phyloP scores from a whole-genome alignment of 2,797 vertebrate genomes.

The Eremophila alpestris region DNA sequence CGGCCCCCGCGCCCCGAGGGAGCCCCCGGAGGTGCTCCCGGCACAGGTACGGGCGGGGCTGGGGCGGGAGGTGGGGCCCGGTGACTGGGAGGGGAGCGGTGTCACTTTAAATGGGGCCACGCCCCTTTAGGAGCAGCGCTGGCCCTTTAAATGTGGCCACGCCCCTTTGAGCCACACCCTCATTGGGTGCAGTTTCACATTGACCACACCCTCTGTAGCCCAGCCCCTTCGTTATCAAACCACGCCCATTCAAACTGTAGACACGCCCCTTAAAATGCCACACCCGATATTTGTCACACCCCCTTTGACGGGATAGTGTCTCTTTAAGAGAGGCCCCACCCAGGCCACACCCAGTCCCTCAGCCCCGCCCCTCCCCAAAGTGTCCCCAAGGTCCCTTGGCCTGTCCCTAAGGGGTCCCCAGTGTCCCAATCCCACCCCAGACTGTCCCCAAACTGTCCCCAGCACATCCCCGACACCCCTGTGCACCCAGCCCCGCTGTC shows the following conservation, averaged over 20 bases:
- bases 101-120: no score
- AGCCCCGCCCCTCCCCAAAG: neutral
- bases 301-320: rapidly evolving
- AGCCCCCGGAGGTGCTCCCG: neutral
- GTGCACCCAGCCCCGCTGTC: no score
- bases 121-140: rapidly evolving
- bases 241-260: neutral
- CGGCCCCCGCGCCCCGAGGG: rapidly evolving
- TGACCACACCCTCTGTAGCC: neutral
- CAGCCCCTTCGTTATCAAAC: rapidly evolving
- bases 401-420: no score
- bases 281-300: neutral
- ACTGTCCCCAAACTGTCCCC: no score
- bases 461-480: no score
- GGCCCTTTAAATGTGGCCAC: neutral
- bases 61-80: no score
- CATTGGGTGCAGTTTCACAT: rapidly evolving
- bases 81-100: no score
- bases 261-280: no score
- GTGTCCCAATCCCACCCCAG: no score
- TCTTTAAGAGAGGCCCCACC: neutral
- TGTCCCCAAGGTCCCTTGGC: neutral
- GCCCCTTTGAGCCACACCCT: neutral
- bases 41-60: neutral
- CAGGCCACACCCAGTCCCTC: neutral